Evolutionary conservation across 2,113 vertebrate genomes (phyloP).

Genomic region (Athene cunicularia): DNA sequence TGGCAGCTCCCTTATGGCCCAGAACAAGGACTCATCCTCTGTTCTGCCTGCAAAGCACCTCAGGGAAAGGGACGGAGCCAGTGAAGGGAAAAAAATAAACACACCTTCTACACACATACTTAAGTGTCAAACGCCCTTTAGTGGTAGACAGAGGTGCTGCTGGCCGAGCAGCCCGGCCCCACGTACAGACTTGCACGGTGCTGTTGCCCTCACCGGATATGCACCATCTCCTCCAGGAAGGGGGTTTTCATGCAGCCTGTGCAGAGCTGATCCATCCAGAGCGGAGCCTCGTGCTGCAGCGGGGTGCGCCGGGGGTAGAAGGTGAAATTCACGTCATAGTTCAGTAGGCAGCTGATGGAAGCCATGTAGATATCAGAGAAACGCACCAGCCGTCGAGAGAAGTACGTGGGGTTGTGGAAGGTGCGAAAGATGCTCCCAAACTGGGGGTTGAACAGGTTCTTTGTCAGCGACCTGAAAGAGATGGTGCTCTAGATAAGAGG

Average conservation of each 20-base stretch:
- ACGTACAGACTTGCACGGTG: not conserved
- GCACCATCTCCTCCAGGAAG: slow-evolving; percentile 83
- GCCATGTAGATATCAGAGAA: slow-evolving; percentile 87
- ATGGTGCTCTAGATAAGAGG: not conserved
- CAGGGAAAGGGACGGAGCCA: slow-evolving; percentile 11
- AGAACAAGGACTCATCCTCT: not conserved
- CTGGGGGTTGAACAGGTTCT: slow-evolving; percentile 84
- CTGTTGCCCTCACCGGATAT: slow-evolving; percentile 75
- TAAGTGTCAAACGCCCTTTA: slow-evolving; percentile 58
- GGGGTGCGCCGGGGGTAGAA: slow-evolving; percentile 84
- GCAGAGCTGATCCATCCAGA: slow-evolving; percentile 88
- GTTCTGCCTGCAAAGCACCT: not conserved
- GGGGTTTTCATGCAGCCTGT: slow-evolving; percentile 86
- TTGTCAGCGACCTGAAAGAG: slow-evolving; percentile 75
- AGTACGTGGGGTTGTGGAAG: slow-evolving; percentile 85
- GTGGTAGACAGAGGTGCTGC: slow-evolving; percentile 38
- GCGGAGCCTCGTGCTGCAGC: slow-evolving; percentile 81
- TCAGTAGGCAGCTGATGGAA: slow-evolving; percentile 82
- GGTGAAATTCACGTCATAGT: slow-evolving; percentile 81
- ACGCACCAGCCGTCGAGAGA: slow-evolving; percentile 79
- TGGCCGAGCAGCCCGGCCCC: not conserved
- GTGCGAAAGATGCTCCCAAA: slow-evolving; percentile 86
- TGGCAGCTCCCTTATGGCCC: accelerated
- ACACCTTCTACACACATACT: not conserved
- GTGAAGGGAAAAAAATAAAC: not conserved